These are phyloP conservation scores for Cirrhinus molitorella DNA, from an alignment of 2,797 vertebrate genomes.

Conservation along the genomic window DNA sequence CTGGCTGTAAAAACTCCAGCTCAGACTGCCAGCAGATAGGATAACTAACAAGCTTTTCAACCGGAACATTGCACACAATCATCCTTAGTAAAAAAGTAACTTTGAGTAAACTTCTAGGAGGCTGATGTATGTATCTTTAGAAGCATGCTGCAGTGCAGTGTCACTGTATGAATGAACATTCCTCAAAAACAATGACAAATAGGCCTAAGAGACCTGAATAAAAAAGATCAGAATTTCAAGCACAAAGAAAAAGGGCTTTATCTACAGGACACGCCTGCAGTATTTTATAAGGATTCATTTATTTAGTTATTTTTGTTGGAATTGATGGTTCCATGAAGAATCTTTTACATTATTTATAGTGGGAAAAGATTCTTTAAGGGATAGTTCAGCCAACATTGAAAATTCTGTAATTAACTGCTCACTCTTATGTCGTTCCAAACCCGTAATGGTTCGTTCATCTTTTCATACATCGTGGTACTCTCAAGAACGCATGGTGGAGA, in stretches of 20 bases:
- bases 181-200: background rate
- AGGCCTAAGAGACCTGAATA: background rate
- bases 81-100: conserved; percentile 29
- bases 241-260: background rate
- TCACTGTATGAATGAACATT: background rate
- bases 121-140: background rate
- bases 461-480: too few species aligned
- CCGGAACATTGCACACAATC: conserved; percentile 29
- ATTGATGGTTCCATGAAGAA: background rate
- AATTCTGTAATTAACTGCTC: too few species aligned
- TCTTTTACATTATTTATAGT: background rate
- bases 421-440: too few species aligned
- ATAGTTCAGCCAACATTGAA: too few species aligned
- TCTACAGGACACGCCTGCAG: background rate
- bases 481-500: too few species aligned
- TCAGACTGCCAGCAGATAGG: conserved; percentile 23
- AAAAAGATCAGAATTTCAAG: background rate
- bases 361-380: background rate
- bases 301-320: background rate
- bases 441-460: too few species aligned
- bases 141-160: conserved; percentile 10
- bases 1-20: conserved; percentile 25
- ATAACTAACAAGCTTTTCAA: conserved; percentile 43
- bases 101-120: conserved; percentile 1
- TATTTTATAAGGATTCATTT: background rate